Conservation (phyloP, 2,888 invertebrate species). For the Rhamphomyia laevipes region DNA sequence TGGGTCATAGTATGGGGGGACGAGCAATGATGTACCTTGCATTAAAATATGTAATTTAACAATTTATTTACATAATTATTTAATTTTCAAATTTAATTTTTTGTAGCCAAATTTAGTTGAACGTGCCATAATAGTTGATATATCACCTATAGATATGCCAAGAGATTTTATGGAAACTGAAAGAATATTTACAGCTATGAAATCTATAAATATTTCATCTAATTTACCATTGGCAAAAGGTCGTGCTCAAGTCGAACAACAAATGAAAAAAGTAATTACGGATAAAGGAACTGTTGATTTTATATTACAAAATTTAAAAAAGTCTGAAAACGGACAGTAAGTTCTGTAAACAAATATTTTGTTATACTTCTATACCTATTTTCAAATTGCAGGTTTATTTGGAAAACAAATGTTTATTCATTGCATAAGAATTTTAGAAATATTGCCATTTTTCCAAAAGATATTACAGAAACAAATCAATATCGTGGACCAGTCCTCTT, state of each 20-base stretch:
- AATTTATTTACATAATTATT: not conserved
- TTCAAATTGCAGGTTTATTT: conserved; percentile 41
- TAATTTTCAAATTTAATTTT: not conserved
- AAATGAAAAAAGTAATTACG: conserved; percentile 44
- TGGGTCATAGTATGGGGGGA: conserved; percentile 98
- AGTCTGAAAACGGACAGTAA: conserved; percentile 44
- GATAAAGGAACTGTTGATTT: conserved; percentile 57
- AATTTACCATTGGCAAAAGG: conserved; percentile 58
- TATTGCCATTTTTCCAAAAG: conserved; percentile 54
- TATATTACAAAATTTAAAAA: conserved; percentile 74
- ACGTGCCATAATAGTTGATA: conserved; percentile 58
- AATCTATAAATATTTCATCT: conserved; percentile 45
- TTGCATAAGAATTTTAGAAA: conserved; percentile 52
- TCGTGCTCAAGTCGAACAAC: conserved; percentile 51
- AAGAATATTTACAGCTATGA: conserved; percentile 52
- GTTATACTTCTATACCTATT: not conserved
- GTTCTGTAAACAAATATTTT: not conserved
- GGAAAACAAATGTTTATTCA: conserved; percentile 68
- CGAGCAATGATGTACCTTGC: conserved; percentile 78
- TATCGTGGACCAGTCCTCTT: conserved; percentile 64
- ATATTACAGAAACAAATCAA: conserved; percentile 2
- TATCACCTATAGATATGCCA: conserved; percentile 47
- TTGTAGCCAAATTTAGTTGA: conserved; percentile 48
- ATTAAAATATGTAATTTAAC: conserved; percentile 53
- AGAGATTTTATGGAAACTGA: conserved; percentile 51